These are phyloP conservation scores for Hephaestus fuliginosus DNA, from an alignment of 2,797 vertebrate genomes.

Conservation along the genomic window DNA sequence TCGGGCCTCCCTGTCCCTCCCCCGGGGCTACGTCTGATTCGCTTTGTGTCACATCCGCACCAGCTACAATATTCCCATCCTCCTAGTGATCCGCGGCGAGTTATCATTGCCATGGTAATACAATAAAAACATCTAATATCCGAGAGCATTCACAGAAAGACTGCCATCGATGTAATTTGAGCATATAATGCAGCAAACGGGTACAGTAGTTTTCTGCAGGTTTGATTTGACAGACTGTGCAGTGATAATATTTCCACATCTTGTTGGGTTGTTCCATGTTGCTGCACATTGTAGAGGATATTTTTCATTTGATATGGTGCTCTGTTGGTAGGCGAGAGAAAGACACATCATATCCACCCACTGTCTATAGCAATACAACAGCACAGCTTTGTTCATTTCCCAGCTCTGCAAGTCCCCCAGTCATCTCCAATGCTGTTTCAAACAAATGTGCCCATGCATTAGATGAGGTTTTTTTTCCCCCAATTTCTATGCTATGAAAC, in stretches of 20 bases:
- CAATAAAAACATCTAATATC: conserved; percentile 37
- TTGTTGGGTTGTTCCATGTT: conserved; percentile 23
- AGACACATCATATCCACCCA: conserved; percentile 53
- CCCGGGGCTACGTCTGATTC: conserved; percentile 50
- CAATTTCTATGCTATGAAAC: conserved; percentile 5
- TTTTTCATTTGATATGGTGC: conserved; percentile 39
- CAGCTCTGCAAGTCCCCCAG: conserved; percentile 44
- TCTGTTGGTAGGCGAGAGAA: conserved; percentile 38
- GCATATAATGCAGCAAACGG: not conserved
- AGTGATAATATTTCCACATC: conserved; percentile 20
- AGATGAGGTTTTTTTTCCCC: conserved; percentile 19
- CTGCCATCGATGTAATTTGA: conserved; percentile 18
- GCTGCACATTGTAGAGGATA: conserved; percentile 24
- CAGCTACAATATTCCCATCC: conserved; percentile 45
- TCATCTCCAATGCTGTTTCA: conserved; percentile 32
- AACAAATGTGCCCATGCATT: conserved; percentile 33
- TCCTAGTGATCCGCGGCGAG: conserved; percentile 20
- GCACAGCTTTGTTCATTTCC: conserved; percentile 55
- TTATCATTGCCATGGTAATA: conserved; percentile 49
- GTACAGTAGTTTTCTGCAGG: not conserved
- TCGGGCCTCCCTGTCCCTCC: conserved; percentile 34
- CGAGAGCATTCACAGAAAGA: conserved; percentile 21
- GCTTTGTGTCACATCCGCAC: conserved; percentile 56
- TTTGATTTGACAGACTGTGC: conserved; percentile 29
- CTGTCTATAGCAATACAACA: conserved; percentile 38